phyloP scores from a whole-genome alignment of 2,113 vertebrate species.

The Toxostoma redivivum region DNA sequence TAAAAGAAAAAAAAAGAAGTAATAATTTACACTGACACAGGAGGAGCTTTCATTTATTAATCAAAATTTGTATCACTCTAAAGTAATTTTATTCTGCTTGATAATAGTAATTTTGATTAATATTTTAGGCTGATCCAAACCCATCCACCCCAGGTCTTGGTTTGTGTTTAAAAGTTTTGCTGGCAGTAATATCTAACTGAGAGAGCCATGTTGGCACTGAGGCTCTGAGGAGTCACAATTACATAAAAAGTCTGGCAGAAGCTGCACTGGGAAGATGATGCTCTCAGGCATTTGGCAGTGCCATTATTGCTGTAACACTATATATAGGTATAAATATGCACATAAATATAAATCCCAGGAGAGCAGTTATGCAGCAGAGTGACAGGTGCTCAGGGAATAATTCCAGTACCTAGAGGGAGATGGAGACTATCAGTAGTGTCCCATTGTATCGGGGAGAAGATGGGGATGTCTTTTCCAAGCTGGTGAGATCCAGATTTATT shows the following conservation, averaged over 20 bases:
- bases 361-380: not conserved
- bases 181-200: not conserved
- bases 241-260: not conserved
- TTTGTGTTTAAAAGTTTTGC: not conserved
- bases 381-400: not conserved
- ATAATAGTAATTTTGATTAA: not conserved
- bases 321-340: not conserved
- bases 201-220: not conserved
- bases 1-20: not conserved
- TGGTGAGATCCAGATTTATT: not conserved
- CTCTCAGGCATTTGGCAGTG: not conserved
- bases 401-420: not conserved
- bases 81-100: not conserved
- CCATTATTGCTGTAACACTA: not conserved
- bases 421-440: not conserved
- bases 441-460: accelerated
- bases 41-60: not conserved
- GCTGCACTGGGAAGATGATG: not conserved
- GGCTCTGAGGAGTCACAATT: not conserved
- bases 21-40: not conserved
- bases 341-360: not conserved
- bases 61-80: not conserved
- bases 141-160: not conserved
- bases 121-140: not conserved
- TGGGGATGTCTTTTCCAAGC: not conserved